A percentile compares a stretch with the other conserved stretches of the same genome.
These are phyloP conservation scores for Neosilurus hyrtlii DNA, from an alignment of 2,797 vertebrate genomes.

Conservation along the genomic window DNA sequence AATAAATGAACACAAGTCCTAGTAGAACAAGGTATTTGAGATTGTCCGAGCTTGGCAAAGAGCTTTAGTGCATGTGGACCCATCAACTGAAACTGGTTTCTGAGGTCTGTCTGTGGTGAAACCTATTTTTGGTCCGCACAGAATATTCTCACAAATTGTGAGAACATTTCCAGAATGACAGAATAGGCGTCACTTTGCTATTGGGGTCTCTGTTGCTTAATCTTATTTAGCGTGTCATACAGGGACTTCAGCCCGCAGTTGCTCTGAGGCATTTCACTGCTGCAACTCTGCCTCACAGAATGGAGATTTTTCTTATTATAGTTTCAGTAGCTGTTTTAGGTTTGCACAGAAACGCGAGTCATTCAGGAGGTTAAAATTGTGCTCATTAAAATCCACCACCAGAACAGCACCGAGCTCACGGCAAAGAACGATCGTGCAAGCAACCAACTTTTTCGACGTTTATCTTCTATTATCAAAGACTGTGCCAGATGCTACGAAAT, in stretches of 20 bases:
- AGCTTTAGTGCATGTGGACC: background rate
- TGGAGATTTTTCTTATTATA: background rate
- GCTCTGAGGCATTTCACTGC: background rate
- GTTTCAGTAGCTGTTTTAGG: background rate
- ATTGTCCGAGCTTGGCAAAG: background rate
- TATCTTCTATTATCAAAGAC: slow-evolving; percentile 29
- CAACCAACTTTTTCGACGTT: slow-evolving; percentile 20
- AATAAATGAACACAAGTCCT: background rate
- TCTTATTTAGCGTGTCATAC: background rate
- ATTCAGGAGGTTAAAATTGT: background rate
- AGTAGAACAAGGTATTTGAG: background rate
- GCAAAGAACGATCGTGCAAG: slow-evolving; percentile 17
- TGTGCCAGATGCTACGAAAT: slow-evolving; percentile 30
- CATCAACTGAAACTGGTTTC: background rate
- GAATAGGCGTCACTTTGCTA: background rate
- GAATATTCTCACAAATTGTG: background rate
- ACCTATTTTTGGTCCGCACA: background rate
- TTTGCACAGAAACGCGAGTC: background rate
- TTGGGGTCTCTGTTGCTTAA: background rate
- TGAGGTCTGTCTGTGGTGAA: background rate
- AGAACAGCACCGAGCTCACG: background rate
- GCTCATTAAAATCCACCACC: slow-evolving; percentile 6
- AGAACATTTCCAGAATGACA: background rate
- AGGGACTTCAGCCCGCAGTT: background rate
- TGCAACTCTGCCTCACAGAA: slow-evolving; percentile 4